These are phyloP conservation scores for Leptarthrus brevirostris DNA, from an alignment of 2,888 invertebrate genomes.

Conservation along the genomic window DNA sequence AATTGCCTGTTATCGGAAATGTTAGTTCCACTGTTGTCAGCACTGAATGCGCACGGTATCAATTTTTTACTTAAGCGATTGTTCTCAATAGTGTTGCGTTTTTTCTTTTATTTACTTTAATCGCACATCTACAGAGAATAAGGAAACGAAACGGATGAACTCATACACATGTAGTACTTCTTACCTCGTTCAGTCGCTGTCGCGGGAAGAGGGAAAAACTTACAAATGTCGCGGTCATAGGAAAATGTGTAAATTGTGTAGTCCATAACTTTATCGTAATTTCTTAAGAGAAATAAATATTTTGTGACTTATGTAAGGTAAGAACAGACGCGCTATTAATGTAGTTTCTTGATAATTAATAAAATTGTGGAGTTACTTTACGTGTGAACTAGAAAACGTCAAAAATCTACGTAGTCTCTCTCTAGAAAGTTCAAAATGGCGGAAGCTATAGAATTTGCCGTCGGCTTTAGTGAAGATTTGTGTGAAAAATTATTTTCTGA, in stretches of 20 bases:
- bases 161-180: background rate
- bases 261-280: conserved; percentile 8
- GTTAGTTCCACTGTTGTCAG: background rate
- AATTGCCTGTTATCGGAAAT: background rate
- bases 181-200: background rate
- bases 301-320: conserved; percentile 46
- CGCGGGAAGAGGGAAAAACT: conserved; percentile 27
- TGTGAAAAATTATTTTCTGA: conserved; percentile 13
- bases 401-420: conserved; percentile 19
- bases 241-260: conserved; percentile 26
- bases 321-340: conserved; percentile 14
- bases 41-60: background rate
- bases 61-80: conserved; percentile 13
- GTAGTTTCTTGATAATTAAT: background rate
- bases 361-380: background rate
- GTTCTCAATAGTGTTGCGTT: background rate
- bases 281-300: conserved; percentile 2
- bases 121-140: conserved; percentile 13
- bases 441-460: conserved; percentile 39
- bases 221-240: conserved; percentile 41
- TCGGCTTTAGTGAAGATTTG: conserved; percentile 45
- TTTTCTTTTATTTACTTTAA: conserved; percentile 26
- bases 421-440: conserved; percentile 41
- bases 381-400: conserved; percentile 5
- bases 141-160: conserved; percentile 36